Evolutionary conservation across 2,888 invertebrate genomes (phyloP), one percentile per base, ranked within the genome.

Genomic region (Drosophila maculinotata): DNA sequence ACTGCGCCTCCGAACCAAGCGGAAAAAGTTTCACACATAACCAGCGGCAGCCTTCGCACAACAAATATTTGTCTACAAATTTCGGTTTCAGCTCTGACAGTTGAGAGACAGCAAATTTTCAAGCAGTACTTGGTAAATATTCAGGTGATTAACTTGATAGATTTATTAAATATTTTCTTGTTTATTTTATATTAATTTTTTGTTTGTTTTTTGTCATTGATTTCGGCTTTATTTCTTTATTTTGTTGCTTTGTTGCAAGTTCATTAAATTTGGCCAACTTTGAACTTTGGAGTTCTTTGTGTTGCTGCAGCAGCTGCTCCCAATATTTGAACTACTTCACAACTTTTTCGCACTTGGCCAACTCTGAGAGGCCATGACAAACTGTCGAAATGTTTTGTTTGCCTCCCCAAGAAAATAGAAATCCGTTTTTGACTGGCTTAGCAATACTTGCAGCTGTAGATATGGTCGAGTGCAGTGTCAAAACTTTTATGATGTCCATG

Each of bases 1-100:
- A 85, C 80, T 90, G 68, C 90, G 90, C 58, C 83, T 90, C 30
- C 81, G 89, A 81, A 89, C 91, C 69, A 91, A 90, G 64, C 86
- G 90, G 68, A 91, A 91, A 91, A 91, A 91, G 90, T 81, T 85
- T 42, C 87, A 81, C 38, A 90, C 87, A 80, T 91, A 90, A 81
- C 87, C 69, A 82, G 75, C 44, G 14, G 25, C 39, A 41, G 35
- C 10, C 6, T 20, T 42, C 33, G 26, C n/a, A 25, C 20, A 8
- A 3, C 20, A 20, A 20, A 39, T 9, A 25, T 14, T 53, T 12
- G 51, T 25, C 31, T 25, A 28, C 41, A 25, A 15, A 6, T 38
- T 54, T 48, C 42, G 52, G 71, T 63, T 67, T 62, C 60, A 58
- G 14, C 42, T 49, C 35, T 8, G 42, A 38, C 51, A 49, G 30